These are phyloP conservation scores for Liparis tanakae DNA, from an alignment of 2,797 vertebrate species.

Conservation along the genomic window DNA sequence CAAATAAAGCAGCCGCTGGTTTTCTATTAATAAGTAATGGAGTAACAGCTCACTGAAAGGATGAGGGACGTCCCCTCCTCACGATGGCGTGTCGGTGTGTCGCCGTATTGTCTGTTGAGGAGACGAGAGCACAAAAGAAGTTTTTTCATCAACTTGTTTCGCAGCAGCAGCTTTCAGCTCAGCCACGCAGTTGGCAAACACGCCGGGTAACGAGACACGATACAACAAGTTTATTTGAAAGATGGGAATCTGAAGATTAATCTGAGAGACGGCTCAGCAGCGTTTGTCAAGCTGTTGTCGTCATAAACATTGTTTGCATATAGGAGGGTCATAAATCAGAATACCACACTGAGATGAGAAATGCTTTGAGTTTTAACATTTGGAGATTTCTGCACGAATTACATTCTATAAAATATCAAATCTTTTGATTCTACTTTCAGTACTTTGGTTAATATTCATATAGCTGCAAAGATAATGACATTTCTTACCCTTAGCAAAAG, in stretches of 20 bases:
- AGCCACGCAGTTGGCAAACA: constrained; percentile 11
- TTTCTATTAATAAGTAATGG: constrained; percentile 41
- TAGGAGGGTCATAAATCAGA: too few species aligned
- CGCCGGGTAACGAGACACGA: neutral
- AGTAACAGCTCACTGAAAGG: constrained; percentile 22
- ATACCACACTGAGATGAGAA: too few species aligned
- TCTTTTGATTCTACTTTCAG: neutral
- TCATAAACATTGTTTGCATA: too few species aligned
- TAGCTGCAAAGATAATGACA: neutral
- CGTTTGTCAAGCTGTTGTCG: too few species aligned
- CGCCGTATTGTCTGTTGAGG: constrained; percentile 15
- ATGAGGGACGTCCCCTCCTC: constrained; percentile 15
- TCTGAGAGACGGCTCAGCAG: too few species aligned
- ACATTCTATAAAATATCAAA: neutral
- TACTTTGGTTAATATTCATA: neutral
- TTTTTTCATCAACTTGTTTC: constrained; percentile 24
- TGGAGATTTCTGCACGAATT: too few species aligned
- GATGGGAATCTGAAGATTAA: too few species aligned
- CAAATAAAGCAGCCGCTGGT: constrained; percentile 44
- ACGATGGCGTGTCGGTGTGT: neutral
- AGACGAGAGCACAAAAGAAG: constrained; percentile 32
- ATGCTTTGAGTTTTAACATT: too few species aligned
- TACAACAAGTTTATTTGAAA: too few species aligned
- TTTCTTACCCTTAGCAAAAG: neutral
- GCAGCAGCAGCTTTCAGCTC: constrained; percentile 36